These are phyloP conservation scores for Acleris literana DNA, from an alignment of 2,888 invertebrate genomes.

Conservation along the genomic window DNA sequence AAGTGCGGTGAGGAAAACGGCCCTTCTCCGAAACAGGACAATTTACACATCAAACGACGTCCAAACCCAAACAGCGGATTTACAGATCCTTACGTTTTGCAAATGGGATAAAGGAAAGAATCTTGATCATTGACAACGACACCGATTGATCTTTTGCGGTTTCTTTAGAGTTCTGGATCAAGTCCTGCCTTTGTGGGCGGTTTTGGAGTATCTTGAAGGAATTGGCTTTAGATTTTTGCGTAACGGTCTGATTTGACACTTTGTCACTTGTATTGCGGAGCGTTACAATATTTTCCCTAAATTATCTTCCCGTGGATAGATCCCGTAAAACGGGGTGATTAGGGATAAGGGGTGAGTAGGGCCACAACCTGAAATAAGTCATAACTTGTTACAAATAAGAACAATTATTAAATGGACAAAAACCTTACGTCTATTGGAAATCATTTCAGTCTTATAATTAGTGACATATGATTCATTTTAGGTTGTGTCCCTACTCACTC, in stretches of 20 bases:
- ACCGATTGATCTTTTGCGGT: constrained; percentile 39
- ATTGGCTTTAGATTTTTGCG: constrained; percentile 30
- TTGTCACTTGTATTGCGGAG: neutral
- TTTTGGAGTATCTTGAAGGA: constrained; percentile 25
- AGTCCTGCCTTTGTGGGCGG: constrained; percentile 20
- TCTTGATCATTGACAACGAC: constrained; percentile 33
- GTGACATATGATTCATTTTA: too few relatives aligned
- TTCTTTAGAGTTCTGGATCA: constrained; percentile 29
- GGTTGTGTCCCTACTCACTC: too few relatives aligned
- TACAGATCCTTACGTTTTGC: constrained; percentile 33
- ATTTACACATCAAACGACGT: constrained; percentile 25
- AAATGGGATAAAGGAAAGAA: constrained; percentile 43
- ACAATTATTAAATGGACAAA: too few relatives aligned
- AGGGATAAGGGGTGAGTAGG: too few relatives aligned
- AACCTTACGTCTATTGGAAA: too few relatives aligned
- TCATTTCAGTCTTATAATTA: too few relatives aligned
- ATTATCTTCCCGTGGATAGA: neutral
- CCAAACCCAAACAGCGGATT: constrained; percentile 20
- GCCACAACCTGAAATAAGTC: too few relatives aligned
- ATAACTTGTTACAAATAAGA: too few relatives aligned
- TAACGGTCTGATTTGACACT: neutral
- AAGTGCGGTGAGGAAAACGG: neutral
- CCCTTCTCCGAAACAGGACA: constrained; percentile 2
- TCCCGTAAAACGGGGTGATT: too few relatives aligned
- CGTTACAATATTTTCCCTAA: neutral